Percentiles rank a stretch among this genome's conserved stretches.
Evolutionary conservation across 1,140 invertebrate species (phyloP).

Genomic region (Drosophila bipectinata): DNA sequence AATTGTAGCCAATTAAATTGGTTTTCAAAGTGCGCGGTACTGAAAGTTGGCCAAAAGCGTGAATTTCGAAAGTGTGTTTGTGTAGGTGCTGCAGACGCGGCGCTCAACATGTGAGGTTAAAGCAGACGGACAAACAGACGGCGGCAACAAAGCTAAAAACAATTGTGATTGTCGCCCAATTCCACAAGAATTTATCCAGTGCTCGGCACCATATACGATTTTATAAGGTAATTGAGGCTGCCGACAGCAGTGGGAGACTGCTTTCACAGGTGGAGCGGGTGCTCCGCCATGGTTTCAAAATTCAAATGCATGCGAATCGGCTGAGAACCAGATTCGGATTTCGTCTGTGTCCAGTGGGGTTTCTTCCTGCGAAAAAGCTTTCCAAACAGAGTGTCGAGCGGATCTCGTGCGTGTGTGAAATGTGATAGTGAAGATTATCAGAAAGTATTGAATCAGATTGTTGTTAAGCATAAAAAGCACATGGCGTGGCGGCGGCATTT

Average conservation of each 20-base stretch:
- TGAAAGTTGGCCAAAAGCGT: not conserved
- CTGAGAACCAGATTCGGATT: slow-evolving; percentile 7
- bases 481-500: slow-evolving; percentile 50
- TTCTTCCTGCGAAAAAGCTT: slow-evolving; percentile 38
- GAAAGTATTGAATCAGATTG: slow-evolving; percentile 42
- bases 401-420: slow-evolving; percentile 33
- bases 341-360: slow-evolving; percentile 12
- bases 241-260: not conserved
- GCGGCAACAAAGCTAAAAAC: slow-evolving; percentile 50
- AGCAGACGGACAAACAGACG: slow-evolving; percentile 65
- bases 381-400: slow-evolving; percentile 56
- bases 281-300: slow-evolving; percentile 26
- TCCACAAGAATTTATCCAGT: slow-evolving; percentile 9
- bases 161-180: slow-evolving; percentile 15
- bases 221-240: slow-evolving; percentile 47
- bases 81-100: slow-evolving; percentile 65
- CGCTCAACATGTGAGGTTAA: slow-evolving; percentile 82
- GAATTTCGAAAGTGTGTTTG: slow-evolving; percentile 25
- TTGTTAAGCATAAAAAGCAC: slow-evolving; percentile 58
- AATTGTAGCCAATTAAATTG: slow-evolving; percentile 14
- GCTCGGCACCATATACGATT: slow-evolving; percentile 1
- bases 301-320: slow-evolving; percentile 13
- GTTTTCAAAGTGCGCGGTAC: not conserved
- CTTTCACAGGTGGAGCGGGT: not conserved
- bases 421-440: slow-evolving; percentile 50